These are phyloP conservation scores for Maniola hyperantus DNA, from an alignment of 2,888 invertebrate genomes.

Conservation along the genomic window DNA sequence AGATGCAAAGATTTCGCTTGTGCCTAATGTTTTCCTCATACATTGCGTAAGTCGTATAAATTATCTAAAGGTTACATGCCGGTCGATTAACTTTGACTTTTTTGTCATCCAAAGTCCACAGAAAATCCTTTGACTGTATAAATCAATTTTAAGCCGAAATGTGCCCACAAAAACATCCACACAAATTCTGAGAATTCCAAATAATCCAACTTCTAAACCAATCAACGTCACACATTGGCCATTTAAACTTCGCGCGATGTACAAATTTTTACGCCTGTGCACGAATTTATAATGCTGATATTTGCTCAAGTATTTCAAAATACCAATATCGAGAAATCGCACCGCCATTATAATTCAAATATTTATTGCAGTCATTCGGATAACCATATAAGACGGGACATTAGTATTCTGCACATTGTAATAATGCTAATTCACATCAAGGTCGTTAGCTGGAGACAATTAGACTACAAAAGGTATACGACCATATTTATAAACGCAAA, in stretches of 20 bases:
- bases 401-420: conserved; percentile 51
- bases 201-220: conserved; percentile 20
- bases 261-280: conserved; percentile 11
- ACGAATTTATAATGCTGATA: conserved; percentile 17
- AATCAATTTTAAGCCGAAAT: conserved; percentile 25
- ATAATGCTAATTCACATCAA: conserved; percentile 54
- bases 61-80: not conserved
- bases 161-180: conserved; percentile 16
- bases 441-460: conserved; percentile 53
- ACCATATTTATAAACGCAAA: conserved; percentile 25
- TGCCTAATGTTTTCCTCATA: not conserved
- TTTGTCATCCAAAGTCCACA: conserved; percentile 7
- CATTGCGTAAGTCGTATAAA: not conserved
- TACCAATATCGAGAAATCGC: conserved; percentile 11
- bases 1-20: not conserved
- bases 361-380: conserved; percentile 14
- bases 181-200: conserved; percentile 28
- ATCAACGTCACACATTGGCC: conserved; percentile 7
- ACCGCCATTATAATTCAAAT: conserved; percentile 14
- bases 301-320: conserved; percentile 7
- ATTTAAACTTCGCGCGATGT: conserved; percentile 7
- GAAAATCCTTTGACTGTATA: conserved; percentile 9
- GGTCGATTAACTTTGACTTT: not conserved
- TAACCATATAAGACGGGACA: conserved; percentile 45
- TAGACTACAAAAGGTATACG: conserved; percentile 37